phyloP scores from a whole-genome alignment of 1,140 invertebrate species.

The Probaryconus sp. region DNA sequence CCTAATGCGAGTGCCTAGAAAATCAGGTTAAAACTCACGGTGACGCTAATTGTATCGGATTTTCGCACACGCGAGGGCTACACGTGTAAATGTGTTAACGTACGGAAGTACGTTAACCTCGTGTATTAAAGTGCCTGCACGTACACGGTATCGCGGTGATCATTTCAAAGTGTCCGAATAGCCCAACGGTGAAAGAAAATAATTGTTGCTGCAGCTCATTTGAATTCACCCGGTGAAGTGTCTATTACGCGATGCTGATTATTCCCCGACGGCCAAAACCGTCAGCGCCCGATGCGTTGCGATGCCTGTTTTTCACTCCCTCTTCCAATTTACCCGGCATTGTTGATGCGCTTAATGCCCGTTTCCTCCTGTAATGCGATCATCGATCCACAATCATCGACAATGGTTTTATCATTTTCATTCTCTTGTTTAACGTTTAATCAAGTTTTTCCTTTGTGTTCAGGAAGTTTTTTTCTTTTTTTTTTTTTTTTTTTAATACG shows the following conservation, averaged over 20 bases:
- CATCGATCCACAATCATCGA: too few species aligned
- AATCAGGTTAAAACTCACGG: constrained; percentile 59
- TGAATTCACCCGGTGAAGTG: constrained; percentile 42
- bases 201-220: constrained; percentile 49
- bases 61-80: constrained; percentile 36
- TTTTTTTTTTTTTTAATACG: too few species aligned
- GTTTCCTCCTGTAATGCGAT: too few species aligned
- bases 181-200: constrained; percentile 40
- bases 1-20: constrained; percentile 46
- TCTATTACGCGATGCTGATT: constrained; percentile 51
- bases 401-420: too few species aligned
- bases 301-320: too few species aligned
- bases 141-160: constrained; percentile 34
- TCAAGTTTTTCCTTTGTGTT: too few species aligned
- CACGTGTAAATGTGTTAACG: constrained; percentile 52
- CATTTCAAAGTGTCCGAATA: constrained; percentile 40
- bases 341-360: too few species aligned
- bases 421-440: too few species aligned
- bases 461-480: too few species aligned
- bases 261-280: constrained; percentile 34
- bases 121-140: constrained; percentile 32
- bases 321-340: too few species aligned
- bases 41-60: constrained; percentile 58
- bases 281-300: constrained; percentile 9
- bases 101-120: constrained; percentile 44